Conservation (phyloP, 1,140 invertebrate genomes). For the Lepidurus packardi region DNA sequence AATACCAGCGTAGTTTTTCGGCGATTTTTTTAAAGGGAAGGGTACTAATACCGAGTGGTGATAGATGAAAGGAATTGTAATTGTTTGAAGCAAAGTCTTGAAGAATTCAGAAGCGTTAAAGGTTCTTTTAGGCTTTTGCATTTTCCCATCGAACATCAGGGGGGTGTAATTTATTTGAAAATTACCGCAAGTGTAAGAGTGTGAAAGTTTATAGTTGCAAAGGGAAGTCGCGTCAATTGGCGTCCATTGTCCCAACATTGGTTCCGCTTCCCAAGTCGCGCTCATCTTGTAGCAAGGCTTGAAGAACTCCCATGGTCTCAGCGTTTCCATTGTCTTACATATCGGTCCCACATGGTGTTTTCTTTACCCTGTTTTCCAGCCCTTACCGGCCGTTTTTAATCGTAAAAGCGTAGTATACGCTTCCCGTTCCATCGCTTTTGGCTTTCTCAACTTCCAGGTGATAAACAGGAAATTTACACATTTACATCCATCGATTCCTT, state of each 20-base stretch:
- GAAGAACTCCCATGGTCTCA: conserved; percentile 11
- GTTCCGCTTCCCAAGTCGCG: conserved; percentile 16
- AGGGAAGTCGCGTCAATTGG: conserved; percentile 17
- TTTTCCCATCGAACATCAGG: not conserved
- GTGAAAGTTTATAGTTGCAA: conserved; percentile 9
- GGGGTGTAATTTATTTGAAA: not conserved
- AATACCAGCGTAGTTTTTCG: too few species aligned
- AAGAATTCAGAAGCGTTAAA: not conserved
- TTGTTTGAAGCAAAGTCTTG: not conserved
- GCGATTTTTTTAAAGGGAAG: too few species aligned
- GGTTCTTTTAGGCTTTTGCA: not conserved
- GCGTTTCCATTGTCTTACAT: conserved; percentile 6
- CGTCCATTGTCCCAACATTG: conserved; percentile 18
- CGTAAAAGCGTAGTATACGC: not conserved
- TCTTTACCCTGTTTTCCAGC: not conserved
- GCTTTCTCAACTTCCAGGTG: conserved; percentile 7
- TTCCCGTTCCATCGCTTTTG: not conserved
- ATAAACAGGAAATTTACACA: conserved; percentile 16
- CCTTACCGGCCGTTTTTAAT: not conserved
- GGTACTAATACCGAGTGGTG: not conserved
- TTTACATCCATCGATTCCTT: conserved; percentile 19
- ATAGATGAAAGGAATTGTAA: not conserved
- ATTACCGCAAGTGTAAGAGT: conserved; percentile 16
- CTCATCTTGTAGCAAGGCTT: not conserved
- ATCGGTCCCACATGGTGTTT: conserved; percentile 3